Conservation (phyloP, 2,113 vertebrate genomes). For the Tragelaphus imberbis region DNA sequence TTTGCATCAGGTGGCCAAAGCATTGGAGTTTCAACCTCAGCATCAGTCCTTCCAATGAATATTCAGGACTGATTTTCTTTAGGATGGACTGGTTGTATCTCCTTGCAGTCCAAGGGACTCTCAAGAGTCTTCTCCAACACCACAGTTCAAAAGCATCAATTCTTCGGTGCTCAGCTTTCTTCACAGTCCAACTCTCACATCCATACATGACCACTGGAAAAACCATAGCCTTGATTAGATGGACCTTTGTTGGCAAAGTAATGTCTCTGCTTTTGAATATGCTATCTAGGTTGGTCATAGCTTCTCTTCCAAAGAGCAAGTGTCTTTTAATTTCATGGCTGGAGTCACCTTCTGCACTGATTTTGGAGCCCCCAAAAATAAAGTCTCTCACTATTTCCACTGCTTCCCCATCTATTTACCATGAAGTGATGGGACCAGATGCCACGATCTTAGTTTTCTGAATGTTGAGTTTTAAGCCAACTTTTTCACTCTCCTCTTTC, state of each 20-base stretch:
- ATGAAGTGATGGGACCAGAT: background rate
- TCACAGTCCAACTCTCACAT: background rate
- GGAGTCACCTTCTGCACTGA: background rate
- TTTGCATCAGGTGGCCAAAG: background rate
- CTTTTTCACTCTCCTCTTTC: background rate
- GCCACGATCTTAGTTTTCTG: background rate
- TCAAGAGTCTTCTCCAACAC: too few species aligned
- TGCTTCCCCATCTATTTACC: background rate
- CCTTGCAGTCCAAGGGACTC: too few species aligned
- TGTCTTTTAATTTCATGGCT: background rate
- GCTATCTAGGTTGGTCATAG: background rate
- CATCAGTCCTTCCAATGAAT: background rate
- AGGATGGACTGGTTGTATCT: background rate
- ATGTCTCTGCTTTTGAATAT: background rate
- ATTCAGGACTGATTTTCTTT: background rate
- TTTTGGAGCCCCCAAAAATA: background rate
- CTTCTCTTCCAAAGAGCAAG: background rate
- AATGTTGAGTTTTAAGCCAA: background rate
- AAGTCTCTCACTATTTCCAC: background rate
- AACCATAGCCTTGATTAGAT: background rate
- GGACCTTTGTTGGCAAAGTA: background rate
- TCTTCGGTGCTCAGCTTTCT: background rate
- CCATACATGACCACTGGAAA: background rate
- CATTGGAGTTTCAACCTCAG: background rate
- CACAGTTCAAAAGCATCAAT: background rate